Conservation (phyloP, 2,113 vertebrate species). For the Actenoides hombroni region DNA sequence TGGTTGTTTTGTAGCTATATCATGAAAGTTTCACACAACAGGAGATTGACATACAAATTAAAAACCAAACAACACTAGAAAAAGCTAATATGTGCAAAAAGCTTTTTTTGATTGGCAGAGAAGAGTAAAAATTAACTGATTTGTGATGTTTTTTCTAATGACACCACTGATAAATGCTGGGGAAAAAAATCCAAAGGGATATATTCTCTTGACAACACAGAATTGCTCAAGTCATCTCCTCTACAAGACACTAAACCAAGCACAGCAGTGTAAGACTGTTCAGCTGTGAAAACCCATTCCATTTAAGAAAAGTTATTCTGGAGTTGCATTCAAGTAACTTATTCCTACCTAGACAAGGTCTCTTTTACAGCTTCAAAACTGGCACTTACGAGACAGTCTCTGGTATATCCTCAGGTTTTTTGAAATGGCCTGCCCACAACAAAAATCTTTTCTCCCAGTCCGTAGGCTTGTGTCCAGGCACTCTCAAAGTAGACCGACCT, state of each 20-base stretch:
- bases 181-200: background rate
- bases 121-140: background rate
- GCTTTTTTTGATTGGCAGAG: background rate
- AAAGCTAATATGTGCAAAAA: background rate
- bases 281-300: background rate
- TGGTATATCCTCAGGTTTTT: slow-evolving; percentile 88
- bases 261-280: background rate
- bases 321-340: background rate
- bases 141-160: background rate
- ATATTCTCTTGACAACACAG: background rate
- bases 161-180: background rate
- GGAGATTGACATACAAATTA: background rate
- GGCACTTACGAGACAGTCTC: slow-evolving; percentile 88
- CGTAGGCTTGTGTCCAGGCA: slow-evolving; percentile 84
- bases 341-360: background rate
- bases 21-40: background rate
- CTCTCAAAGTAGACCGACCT: slow-evolving; percentile 59
- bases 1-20: background rate
- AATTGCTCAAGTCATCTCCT: background rate
- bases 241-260: background rate
- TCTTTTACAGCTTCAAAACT: background rate
- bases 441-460: slow-evolving; percentile 83
- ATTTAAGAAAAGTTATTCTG: background rate
- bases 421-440: slow-evolving; percentile 89
- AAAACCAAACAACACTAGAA: background rate